Evolutionary conservation across 2,113 vertebrate genomes (phyloP).

Genomic region (Chlorodrepanis virens): DNA sequence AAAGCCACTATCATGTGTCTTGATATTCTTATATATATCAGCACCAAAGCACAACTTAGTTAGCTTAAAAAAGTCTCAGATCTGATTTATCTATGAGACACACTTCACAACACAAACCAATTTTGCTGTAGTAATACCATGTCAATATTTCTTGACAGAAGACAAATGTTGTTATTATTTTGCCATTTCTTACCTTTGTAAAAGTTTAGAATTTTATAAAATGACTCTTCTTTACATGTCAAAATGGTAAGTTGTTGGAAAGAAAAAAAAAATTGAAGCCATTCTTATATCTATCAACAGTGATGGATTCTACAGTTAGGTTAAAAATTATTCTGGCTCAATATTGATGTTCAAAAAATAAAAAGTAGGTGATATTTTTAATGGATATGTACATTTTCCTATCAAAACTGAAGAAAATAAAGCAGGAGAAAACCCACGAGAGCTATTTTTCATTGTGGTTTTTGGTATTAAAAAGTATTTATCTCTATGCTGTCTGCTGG

Average conservation of each 20-base stretch:
- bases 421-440: not conserved
- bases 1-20: not conserved
- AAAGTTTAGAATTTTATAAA: slow-evolving; percentile 81
- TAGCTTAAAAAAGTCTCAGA: slow-evolving; percentile 73
- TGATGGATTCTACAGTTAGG: slow-evolving; percentile 59
- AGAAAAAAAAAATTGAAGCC: slow-evolving; percentile 15
- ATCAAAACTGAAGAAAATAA: not conserved
- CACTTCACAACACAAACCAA: slow-evolving; percentile 94
- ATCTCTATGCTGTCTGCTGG: not conserved
- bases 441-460: not conserved
- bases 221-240: slow-evolving; percentile 79
- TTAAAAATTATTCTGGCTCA: slow-evolving; percentile 56
- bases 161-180: slow-evolving; percentile 98
- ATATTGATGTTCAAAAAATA: slow-evolving; percentile 46
- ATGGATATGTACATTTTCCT: slow-evolving; percentile 40
- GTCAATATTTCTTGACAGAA: slow-evolving; percentile 93
- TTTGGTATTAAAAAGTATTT: not conserved
- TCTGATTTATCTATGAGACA: slow-evolving; percentile 85
- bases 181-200: slow-evolving; percentile 86
- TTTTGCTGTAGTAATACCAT: slow-evolving; percentile 88
- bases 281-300: slow-evolving; percentile 53
- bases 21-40: slow-evolving; percentile 60
- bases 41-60: slow-evolving; percentile 67
- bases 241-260: slow-evolving; percentile 68
- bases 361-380: slow-evolving; percentile 44